Conservation (phyloP, 2,888 invertebrate species). For the Lathronympha strigana region DNA sequence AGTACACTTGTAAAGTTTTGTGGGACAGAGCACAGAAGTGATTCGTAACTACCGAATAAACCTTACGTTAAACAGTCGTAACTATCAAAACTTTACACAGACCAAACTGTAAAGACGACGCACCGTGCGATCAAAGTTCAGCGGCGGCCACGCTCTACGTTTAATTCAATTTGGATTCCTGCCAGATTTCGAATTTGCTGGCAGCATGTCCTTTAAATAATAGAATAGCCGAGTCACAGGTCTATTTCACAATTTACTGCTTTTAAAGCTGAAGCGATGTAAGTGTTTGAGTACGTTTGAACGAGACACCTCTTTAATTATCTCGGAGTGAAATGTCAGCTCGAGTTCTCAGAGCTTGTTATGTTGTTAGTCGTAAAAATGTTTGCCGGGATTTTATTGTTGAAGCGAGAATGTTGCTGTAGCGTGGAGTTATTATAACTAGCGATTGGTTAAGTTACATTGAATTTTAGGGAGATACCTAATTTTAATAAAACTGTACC, state of each 20-base stretch:
- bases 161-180: constrained; percentile 79
- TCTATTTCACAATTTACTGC: constrained; percentile 56
- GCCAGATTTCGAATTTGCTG: constrained; percentile 79
- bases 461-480: too few species aligned
- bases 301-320: constrained; percentile 30
- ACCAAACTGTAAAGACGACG: constrained; percentile 52
- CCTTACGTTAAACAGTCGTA: constrained; percentile 42
- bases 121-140: constrained; percentile 69
- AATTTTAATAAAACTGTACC: too few species aligned
- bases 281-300: constrained; percentile 25
- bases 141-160: constrained; percentile 63
- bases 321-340: constrained; percentile 20
- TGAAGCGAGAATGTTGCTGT: neutral
- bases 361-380: neutral
- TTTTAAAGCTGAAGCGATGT: constrained; percentile 37
- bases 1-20: too few species aligned
- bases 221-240: constrained; percentile 68
- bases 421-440: neutral
- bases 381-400: neutral
- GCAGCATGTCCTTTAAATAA: constrained; percentile 76
- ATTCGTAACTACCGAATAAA: too few species aligned
- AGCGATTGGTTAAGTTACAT: too few species aligned
- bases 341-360: neutral
- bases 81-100: constrained; percentile 38
- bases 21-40: too few species aligned